phyloP scores from a whole-genome alignment of 2,113 vertebrate species.

The Lagopus muta region DNA sequence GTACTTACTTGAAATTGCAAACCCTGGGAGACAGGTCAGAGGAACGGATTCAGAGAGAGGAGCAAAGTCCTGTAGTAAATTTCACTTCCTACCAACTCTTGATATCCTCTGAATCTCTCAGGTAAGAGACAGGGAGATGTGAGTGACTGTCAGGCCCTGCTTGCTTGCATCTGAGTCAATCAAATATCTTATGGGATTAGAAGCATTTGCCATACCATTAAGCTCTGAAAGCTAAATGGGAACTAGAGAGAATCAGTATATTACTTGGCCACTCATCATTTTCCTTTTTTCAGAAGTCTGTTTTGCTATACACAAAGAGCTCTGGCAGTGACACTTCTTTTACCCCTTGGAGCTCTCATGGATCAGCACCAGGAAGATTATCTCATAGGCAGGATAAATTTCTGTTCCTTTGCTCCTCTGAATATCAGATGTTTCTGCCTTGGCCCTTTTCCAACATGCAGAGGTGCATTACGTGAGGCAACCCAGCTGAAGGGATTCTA shows the following conservation, averaged over 20 bases:
- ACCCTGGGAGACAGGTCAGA: neutral
- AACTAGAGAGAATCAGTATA: neutral
- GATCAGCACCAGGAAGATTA: neutral
- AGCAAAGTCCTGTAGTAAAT: conserved; percentile 19
- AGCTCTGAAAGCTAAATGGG: conserved; percentile 3
- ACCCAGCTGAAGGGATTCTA: neutral
- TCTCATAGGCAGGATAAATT: neutral
- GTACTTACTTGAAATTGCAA: conserved; percentile 12
- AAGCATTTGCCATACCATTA: neutral
- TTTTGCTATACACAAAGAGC: neutral
- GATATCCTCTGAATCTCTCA: neutral
- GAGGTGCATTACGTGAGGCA: neutral
- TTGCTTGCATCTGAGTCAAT: neutral
- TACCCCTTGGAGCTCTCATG: neutral
- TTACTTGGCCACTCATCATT: neutral
- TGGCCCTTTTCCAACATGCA: conserved; percentile 34
- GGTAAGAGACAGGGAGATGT: neutral
- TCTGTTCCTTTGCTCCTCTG: neutral
- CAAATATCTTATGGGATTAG: neutral
- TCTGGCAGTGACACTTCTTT: neutral
- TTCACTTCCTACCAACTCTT: neutral
- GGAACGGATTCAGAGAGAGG: neutral
- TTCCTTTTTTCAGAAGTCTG: neutral
- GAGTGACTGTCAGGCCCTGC: neutral
- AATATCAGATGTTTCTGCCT: neutral